Percentiles rank a stretch among this genome's conserved stretches.
Evolutionary conservation across 2,888 invertebrate genomes (phyloP).

Genomic region (Andrena bucephala): DNA sequence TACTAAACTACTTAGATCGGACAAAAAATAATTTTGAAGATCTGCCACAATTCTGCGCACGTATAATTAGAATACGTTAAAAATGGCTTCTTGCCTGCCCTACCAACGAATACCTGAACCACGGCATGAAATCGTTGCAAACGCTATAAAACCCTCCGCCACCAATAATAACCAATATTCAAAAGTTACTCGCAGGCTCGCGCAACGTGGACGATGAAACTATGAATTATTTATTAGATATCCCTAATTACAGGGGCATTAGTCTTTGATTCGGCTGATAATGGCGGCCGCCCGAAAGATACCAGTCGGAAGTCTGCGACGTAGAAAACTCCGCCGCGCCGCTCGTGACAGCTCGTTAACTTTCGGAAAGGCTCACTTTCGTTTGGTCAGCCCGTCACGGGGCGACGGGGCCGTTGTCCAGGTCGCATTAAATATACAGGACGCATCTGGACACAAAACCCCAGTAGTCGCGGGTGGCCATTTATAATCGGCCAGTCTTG

Average conservation of each 20-base stretch:
- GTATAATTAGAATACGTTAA: too few species aligned
- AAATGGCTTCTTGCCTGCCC: too few species aligned
- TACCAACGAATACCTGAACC: too few species aligned
- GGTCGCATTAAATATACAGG: constrained; percentile 63
- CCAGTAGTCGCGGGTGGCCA: constrained; percentile 76
- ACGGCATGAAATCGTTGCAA: too few species aligned
- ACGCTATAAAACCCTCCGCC: too few species aligned
- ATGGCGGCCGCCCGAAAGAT: neutral
- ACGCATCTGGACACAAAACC: constrained; percentile 77
- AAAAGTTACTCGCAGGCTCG: neutral
- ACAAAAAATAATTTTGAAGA: too few species aligned
- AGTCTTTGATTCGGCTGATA: neutral
- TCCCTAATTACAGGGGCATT: neutral
- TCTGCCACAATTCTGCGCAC: too few species aligned
- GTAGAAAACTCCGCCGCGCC: constrained; percentile 8
- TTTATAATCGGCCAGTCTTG: constrained; percentile 77
- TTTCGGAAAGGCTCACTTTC: constrained; percentile 53
- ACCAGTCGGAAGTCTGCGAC: constrained; percentile 11
- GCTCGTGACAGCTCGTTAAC: constrained; percentile 64
- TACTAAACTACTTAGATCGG: too few species aligned
- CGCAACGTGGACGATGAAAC: neutral
- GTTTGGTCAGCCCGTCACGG: constrained; percentile 31
- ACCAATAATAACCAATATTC: too few species aligned
- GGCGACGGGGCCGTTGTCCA: constrained; percentile 48
- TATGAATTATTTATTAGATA: constrained; percentile 6